Conservation (phyloP, 2,113 vertebrate genomes). For the Tylochromis polylepis region DNA sequence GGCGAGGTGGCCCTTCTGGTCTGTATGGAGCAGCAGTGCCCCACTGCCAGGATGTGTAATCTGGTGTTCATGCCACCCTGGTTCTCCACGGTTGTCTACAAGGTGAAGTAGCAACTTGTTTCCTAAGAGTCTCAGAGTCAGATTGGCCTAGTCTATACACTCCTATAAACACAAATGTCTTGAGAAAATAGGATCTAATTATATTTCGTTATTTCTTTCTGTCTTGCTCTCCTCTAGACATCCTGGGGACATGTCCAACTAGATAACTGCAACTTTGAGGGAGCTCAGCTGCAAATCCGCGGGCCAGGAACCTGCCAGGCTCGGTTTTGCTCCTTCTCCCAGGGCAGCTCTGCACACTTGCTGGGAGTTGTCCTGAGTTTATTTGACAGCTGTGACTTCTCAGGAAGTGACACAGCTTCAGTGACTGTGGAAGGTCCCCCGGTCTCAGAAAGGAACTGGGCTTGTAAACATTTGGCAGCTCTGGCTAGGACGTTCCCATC, state of each 20-base stretch:
- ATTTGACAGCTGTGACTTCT: slow-evolving; percentile 89
- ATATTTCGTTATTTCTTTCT: background rate
- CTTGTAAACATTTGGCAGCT: slow-evolving; percentile 82
- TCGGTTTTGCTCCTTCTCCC: slow-evolving; percentile 88
- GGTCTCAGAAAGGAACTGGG: slow-evolving; percentile 86
- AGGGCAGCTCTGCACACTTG: slow-evolving; percentile 81
- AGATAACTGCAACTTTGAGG: slow-evolving; percentile 88
- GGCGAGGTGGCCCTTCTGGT: slow-evolving; percentile 80
- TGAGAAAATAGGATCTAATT: background rate
- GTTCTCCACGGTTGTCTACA: slow-evolving; percentile 85
- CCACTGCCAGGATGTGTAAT: slow-evolving; percentile 81
- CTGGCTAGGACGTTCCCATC: slow-evolving; percentile 73
- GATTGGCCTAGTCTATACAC: background rate
- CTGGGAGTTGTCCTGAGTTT: slow-evolving; percentile 80
- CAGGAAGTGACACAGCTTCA: slow-evolving; percentile 83
- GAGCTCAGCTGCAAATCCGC: slow-evolving; percentile 83
- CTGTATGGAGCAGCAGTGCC: slow-evolving; percentile 86
- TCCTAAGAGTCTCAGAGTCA: background rate
- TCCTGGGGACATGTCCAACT: slow-evolving; percentile 86
- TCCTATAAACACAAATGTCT: background rate
- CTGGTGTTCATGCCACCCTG: slow-evolving; percentile 82
- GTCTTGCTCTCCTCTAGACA: slow-evolving; percentile 65
- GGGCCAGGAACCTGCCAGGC: slow-evolving; percentile 87
- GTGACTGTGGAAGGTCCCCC: slow-evolving; percentile 85
- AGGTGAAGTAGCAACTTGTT: slow-evolving; percentile 69